Conservation (phyloP, 2,113 vertebrate species). For the Pelecanus crispus region DNA sequence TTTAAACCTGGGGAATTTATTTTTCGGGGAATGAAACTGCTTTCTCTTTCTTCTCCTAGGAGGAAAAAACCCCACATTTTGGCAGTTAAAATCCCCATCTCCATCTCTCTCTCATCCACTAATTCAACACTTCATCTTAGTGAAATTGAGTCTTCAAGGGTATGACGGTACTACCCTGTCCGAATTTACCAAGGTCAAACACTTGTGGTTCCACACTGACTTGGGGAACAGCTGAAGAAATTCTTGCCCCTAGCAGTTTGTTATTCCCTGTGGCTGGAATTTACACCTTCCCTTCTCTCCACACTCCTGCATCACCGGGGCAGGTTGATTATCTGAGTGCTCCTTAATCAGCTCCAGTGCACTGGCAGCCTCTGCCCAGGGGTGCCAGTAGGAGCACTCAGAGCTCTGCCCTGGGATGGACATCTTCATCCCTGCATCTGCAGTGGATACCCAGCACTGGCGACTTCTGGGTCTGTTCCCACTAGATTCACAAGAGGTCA, state of each 20-base stretch:
- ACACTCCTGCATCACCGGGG: not conserved
- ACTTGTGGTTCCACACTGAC: not conserved
- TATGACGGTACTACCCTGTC: not conserved
- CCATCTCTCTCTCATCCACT: not conserved
- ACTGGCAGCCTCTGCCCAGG: not conserved
- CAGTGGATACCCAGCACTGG: not conserved
- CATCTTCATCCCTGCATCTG: not conserved
- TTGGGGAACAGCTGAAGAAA: not conserved
- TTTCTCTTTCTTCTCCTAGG: not conserved
- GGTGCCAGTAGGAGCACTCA: fast-evolving
- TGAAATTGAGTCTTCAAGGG: not conserved
- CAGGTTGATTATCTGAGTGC: not conserved
- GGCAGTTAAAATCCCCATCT: not conserved
- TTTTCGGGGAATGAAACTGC: not conserved
- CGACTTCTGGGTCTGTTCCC: not conserved
- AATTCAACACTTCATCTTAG: not conserved
- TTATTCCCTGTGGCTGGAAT: not conserved
- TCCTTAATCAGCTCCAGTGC: not conserved
- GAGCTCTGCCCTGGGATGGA: not conserved
- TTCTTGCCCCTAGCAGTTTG: not conserved
- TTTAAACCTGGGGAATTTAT: not conserved
- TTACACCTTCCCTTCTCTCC: not conserved
- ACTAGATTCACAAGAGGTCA: not conserved
- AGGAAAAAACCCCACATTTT: not conserved
- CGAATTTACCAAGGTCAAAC: not conserved